Evolutionary conservation across 2,888 invertebrate species (phyloP).

Genomic region (Endotricha flammealis): DNA sequence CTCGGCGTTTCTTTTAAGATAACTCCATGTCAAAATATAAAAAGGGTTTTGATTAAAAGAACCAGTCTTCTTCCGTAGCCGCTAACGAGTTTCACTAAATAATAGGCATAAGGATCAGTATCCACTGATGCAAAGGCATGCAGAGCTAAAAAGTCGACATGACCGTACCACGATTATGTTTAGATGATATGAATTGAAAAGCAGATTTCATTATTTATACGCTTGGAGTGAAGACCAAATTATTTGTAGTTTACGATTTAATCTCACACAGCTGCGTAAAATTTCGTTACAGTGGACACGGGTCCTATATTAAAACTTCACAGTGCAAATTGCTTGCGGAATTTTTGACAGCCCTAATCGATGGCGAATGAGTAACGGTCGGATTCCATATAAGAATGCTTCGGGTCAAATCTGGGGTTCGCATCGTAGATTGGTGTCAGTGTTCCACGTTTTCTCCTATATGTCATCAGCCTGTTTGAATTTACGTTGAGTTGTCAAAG

Average conservation of each 20-base stretch:
- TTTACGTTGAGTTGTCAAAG: slow-evolving; percentile 35
- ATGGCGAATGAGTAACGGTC: slow-evolving; percentile 59
- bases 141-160: background rate
- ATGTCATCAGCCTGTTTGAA: slow-evolving; percentile 54
- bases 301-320: no score
- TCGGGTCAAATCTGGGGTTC: slow-evolving; percentile 64
- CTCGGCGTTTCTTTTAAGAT: slow-evolving; percentile 2
- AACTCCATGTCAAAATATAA: slow-evolving; percentile 6
- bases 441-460: slow-evolving; percentile 65
- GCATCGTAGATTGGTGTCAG: slow-evolving; percentile 67
- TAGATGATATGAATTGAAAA: no score
- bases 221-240: no score
- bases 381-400: slow-evolving; percentile 66
- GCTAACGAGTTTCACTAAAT: background rate
- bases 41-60: slow-evolving; percentile 9
- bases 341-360: slow-evolving; percentile 45
- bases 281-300: no score
- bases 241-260: no score
- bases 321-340: slow-evolving; percentile 16
- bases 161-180: no score
- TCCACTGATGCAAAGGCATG: no score
- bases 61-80: slow-evolving; percentile 1
- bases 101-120: background rate
- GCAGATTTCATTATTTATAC: no score
- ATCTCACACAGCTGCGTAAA: no score